A percentile compares a stretch with the other conserved stretches of the same genome.
Conservation (phyloP, 37 sponge, comb jelly and placozoan genomes). For the Theonella swinhoei region DNA sequence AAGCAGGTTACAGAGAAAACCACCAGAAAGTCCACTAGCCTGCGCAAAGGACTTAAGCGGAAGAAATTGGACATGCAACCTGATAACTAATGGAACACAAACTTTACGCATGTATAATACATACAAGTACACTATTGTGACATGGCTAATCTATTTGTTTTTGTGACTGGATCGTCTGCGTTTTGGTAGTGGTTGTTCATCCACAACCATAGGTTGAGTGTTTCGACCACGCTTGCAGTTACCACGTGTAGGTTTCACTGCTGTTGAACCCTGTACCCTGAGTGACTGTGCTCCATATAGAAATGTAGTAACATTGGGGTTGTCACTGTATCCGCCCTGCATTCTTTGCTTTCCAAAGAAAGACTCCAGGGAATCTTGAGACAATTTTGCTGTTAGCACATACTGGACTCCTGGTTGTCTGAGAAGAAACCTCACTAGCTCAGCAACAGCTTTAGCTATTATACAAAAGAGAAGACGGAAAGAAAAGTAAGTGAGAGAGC, state of each 20-base stretch:
- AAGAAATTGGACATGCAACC: no score
- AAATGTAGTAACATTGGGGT: conserved; percentile 34
- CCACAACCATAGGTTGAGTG: conserved; percentile 6
- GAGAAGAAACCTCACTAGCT: conserved; percentile 8
- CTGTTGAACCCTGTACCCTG: conserved; percentile 29
- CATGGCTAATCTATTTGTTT: not conserved
- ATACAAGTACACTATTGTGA: not conserved
- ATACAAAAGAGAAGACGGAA: not conserved
- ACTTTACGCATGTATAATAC: no score
- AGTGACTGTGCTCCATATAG: conserved; percentile 31
- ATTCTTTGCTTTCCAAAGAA: conserved; percentile 49
- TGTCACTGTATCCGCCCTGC: conserved; percentile 22
- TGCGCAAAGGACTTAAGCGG: not conserved
- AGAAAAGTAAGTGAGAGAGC: no score
- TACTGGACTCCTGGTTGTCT: conserved; percentile 25
- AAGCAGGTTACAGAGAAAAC: conserved; percentile 9
- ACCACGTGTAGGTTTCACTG: conserved; percentile 23
- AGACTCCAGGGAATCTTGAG: conserved; percentile 23
- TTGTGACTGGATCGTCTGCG: not conserved
- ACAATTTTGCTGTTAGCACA: conserved; percentile 15
- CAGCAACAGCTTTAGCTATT: conserved; percentile 6
- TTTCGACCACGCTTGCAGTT: conserved; percentile 38
- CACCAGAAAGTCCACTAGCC: not conserved
- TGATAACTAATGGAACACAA: no score
- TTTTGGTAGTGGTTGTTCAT: conserved; percentile 33